Conservation (phyloP, 2,797 vertebrate genomes). For the Pseudocheirus occidentalis region DNA sequence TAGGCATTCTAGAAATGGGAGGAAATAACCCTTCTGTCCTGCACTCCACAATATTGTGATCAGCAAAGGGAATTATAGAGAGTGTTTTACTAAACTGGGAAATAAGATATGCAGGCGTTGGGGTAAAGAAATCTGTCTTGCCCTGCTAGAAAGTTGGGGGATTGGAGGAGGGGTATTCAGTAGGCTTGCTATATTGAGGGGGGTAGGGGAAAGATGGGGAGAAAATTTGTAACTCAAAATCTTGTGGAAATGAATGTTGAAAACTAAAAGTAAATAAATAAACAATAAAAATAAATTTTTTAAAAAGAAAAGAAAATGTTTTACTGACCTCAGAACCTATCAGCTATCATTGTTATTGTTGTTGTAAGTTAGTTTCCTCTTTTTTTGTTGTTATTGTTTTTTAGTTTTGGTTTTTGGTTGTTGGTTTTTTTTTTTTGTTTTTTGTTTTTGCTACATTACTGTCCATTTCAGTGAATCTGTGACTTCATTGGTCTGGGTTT, state of each 20-base stretch:
- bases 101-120: too few species aligned
- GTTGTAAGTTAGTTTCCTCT: not conserved
- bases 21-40: not conserved
- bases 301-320: not conserved
- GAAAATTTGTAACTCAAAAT: too few species aligned
- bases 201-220: too few species aligned
- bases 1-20: not conserved
- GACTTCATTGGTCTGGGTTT: not conserved
- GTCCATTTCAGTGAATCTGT: not conserved
- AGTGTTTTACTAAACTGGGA: not conserved
- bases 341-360: not conserved
- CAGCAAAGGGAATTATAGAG: not conserved
- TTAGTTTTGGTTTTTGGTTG: too few species aligned
- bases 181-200: too few species aligned
- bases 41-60: not conserved
- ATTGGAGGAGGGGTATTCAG: too few species aligned
- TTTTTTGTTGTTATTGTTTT: not conserved
- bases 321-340: not conserved
- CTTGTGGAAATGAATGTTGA: too few species aligned
- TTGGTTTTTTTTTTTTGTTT: not conserved
- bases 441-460: not conserved
- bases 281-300: too few species aligned
- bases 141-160: too few species aligned
- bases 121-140: too few species aligned
- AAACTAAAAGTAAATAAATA: too few species aligned